Conservation (phyloP, 1,140 invertebrate species). For the Leptinotarsa texana region DNA sequence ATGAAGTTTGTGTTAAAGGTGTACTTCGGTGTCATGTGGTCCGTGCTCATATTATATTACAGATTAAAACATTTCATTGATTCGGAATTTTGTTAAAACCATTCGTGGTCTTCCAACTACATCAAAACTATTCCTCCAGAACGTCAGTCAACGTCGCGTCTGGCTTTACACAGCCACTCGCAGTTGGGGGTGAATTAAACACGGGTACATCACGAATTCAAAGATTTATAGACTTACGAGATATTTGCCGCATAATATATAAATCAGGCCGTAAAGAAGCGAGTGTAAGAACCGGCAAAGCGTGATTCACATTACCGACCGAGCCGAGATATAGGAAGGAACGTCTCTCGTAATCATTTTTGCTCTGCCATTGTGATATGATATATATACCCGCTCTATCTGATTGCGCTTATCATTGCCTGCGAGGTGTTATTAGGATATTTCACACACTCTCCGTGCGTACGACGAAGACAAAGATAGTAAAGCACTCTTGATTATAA, state of each 20-base stretch:
- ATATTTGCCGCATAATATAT: conserved; percentile 47
- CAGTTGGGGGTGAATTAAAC: background rate
- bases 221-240: conserved; percentile 30
- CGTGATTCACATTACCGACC: conserved; percentile 51
- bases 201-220: conserved; percentile 21
- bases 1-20: too few species aligned
- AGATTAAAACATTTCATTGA: too few species aligned
- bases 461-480: conserved; percentile 30
- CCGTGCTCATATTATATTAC: too few species aligned
- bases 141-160: conserved; percentile 1
- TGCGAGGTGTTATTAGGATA: conserved; percentile 47
- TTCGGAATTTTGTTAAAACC: too few species aligned
- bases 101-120: too few species aligned
- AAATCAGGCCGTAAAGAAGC: conserved; percentile 47
- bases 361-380: conserved; percentile 52
- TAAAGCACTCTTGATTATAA: conserved; percentile 28
- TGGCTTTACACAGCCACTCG: background rate
- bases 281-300: conserved; percentile 50
- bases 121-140: background rate
- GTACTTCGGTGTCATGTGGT: too few species aligned
- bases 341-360: conserved; percentile 54
- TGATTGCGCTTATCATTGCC: conserved; percentile 49
- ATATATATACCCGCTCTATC: conserved; percentile 50
- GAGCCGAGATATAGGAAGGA: conserved; percentile 51
- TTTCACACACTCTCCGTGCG: conserved; percentile 33